These are phyloP conservation scores for Thamnophis elegans DNA, from an alignment of 2,797 vertebrate species.

Conservation along the genomic window DNA sequence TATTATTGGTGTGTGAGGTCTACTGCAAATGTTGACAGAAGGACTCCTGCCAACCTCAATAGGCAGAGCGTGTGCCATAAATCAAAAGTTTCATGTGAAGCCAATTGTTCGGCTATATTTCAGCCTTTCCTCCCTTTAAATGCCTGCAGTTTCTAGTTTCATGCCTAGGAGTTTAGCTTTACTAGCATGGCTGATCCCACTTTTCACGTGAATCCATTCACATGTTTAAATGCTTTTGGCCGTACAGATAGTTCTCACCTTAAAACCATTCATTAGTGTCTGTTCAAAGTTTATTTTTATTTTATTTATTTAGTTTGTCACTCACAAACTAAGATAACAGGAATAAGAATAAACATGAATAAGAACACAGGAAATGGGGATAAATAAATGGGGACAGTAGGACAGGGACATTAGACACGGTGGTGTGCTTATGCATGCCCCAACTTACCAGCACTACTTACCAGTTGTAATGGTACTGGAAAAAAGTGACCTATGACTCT, in stretches of 20 bases:
- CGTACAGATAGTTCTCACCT: not conserved
- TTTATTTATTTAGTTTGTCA: no score
- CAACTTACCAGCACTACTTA: no score
- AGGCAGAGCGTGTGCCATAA: not conserved
- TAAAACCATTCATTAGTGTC: not conserved
- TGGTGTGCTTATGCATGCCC: no score
- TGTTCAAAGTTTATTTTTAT: no score
- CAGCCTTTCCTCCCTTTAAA: not conserved
- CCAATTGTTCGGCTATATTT: not conserved
- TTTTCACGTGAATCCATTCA: not conserved
- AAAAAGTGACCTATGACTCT: not conserved
- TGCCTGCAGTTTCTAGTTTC: not conserved
- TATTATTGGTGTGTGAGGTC: not conserved
- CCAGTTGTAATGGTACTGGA: not conserved
- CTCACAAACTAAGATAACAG: no score
- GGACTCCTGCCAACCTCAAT: not conserved
- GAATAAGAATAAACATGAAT: no score
- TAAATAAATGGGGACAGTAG: no score
- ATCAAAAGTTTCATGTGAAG: constrained; percentile 8
- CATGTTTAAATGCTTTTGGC: not conserved
- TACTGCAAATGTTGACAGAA: constrained; percentile 13
- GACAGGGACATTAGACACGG: no score
- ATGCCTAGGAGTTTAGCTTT: not conserved
- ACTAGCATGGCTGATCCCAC: not conserved
- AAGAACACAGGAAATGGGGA: no score